Conservation (phyloP, 1,140 invertebrate species). For the Micrasema minimum region DNA sequence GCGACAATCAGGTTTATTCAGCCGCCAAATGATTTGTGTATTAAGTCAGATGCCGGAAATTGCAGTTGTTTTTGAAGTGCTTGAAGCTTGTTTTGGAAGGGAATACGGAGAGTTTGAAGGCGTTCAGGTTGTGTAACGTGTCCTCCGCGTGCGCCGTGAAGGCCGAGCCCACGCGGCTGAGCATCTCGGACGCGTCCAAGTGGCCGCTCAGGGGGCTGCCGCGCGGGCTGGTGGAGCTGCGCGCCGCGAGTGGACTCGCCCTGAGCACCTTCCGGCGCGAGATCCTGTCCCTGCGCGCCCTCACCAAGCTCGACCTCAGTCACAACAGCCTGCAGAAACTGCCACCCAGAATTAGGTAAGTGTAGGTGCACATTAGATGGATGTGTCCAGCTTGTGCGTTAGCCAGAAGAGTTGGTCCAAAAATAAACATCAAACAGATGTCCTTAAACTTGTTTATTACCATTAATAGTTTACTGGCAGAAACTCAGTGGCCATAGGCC, state of each 20-base stretch:
- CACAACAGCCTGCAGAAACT: constrained; percentile 80
- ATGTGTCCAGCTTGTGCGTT: no score
- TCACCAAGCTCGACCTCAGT: constrained; percentile 79
- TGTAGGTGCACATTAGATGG: no score
- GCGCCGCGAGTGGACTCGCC: constrained; percentile 70
- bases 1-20: constrained; percentile 76
- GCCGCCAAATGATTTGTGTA: constrained; percentile 76
- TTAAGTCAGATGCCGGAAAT: constrained; percentile 72
- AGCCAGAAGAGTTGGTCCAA: no score
- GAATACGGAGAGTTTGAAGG: constrained; percentile 62
- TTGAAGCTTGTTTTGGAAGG: constrained; percentile 72
- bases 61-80: constrained; percentile 76
- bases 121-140: constrained; percentile 63
- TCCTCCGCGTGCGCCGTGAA: constrained; percentile 67
- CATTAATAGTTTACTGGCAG: no score
- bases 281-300: constrained; percentile 72
- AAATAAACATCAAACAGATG: no score
- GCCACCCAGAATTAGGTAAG: constrained; percentile 79
- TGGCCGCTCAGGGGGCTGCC: constrained; percentile 79
- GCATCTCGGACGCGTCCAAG: constrained; percentile 70
- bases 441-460: no score
- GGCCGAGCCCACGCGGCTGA: constrained; percentile 69
- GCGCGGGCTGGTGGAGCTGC: constrained; percentile 69
- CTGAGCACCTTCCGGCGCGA: constrained; percentile 74
- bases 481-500: no score